Percentiles rank a stretch among this genome's conserved stretches.
phyloP scores from a whole-genome alignment of 2,888 invertebrate genomes.

The Eretmocerus hayati region DNA sequence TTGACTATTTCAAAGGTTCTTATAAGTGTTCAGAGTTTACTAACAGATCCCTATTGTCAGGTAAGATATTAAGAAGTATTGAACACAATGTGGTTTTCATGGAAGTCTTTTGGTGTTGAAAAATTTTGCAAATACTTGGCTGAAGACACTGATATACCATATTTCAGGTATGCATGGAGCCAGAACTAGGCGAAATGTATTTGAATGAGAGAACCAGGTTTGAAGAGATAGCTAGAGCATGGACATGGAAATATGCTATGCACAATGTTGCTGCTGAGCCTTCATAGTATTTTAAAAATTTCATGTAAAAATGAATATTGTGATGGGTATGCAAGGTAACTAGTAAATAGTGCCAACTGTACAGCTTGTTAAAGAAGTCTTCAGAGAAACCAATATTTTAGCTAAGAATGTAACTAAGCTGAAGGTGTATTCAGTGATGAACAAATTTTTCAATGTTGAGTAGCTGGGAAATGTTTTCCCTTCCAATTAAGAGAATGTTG shows the following conservation, averaged over 20 bases:
- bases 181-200: conserved; percentile 73
- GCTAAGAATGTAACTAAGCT: conserved; percentile 15
- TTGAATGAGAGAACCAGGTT: conserved; percentile 64
- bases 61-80: conserved; percentile 46
- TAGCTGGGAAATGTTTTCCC: too few species aligned
- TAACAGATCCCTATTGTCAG: conserved; percentile 84
- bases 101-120: neutral
- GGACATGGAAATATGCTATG: conserved; percentile 91
- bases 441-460: too few species aligned
- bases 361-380: conserved; percentile 19
- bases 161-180: conserved; percentile 80
- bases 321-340: conserved; percentile 22
- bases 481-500: too few species aligned
- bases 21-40: conserved; percentile 78
- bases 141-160: too few species aligned
- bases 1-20: conserved; percentile 84
- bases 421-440: too few species aligned
- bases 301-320: conserved; percentile 16
- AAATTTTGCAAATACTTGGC: conserved; percentile 4
- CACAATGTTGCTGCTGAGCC: conserved; percentile 17
- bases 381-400: conserved; percentile 21
- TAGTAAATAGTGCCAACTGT: conserved; percentile 20
- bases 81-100: too few species aligned
- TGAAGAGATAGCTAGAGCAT: conserved; percentile 72
- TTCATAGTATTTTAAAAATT: conserved; percentile 14